These are phyloP conservation scores for Eupithecia subumbrata DNA, from an alignment of 2,888 invertebrate species.

Conservation along the genomic window DNA sequence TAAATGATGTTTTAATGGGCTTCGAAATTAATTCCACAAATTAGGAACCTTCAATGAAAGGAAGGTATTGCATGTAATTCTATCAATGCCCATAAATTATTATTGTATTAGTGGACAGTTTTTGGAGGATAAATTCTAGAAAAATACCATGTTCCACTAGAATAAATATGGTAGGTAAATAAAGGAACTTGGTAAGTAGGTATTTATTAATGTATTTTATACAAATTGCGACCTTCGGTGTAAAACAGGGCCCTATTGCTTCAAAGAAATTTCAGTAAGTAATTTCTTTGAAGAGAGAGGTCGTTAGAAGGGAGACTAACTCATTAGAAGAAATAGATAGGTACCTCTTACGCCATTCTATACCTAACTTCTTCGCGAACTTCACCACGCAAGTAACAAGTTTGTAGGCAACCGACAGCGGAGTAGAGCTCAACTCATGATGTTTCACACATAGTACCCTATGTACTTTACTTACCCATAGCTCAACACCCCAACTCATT, in stretches of 20 bases:
- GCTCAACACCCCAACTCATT: conserved; percentile 88
- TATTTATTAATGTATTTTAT: no score
- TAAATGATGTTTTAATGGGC: not conserved
- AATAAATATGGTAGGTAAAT: not conserved
- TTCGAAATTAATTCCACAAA: not conserved
- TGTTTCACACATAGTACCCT: conserved; percentile 28
- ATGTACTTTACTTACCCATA: conserved; percentile 83
- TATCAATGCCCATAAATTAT: not conserved
- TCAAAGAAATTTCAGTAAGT: not conserved
- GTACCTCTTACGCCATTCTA: conserved; percentile 5
- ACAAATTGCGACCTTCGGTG: not conserved
- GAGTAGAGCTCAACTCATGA: conserved; percentile 43
- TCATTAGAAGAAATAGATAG: not conserved
- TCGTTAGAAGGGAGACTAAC: not conserved
- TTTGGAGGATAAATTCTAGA: not conserved
- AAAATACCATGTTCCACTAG: not conserved
- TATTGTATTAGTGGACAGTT: not conserved
- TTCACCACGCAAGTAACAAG: conserved; percentile 33
- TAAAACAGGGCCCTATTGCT: not conserved
- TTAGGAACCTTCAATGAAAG: not conserved
- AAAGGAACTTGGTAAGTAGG: not conserved
- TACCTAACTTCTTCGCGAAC: conserved; percentile 18
- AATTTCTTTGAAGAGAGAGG: not conserved
- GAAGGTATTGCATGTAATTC: not conserved
- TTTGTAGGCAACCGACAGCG: conserved; percentile 47